Evolutionary conservation across 2,113 vertebrate genomes (phyloP).

Genomic region (Pterophyllum scalare): DNA sequence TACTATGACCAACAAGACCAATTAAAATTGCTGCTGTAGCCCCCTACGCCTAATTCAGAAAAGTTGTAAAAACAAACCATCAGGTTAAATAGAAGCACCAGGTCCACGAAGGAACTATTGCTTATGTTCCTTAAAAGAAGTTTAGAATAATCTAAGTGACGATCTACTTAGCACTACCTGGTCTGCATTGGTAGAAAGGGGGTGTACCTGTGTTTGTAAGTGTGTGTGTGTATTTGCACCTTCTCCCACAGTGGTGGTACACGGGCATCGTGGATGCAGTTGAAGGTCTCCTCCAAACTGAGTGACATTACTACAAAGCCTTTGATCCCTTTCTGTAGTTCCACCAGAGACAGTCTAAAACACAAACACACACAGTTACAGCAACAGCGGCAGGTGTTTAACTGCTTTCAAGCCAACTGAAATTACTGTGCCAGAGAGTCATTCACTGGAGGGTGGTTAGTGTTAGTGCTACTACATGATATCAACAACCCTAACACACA

Average conservation of each 20-base stretch:
- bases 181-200: not conserved
- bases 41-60: no score
- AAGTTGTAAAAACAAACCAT: no score
- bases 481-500: not conserved
- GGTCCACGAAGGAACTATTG: no score
- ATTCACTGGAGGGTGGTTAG: not conserved
- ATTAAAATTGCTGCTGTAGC: no score
- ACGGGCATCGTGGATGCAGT: constrained; percentile 85
- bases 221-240: constrained; percentile 57
- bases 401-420: not conserved
- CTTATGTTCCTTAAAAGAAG: no score
- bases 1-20: no score
- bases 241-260: constrained; percentile 90
- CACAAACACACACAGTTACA: constrained; percentile 28
- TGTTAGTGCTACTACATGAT: no score
- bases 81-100: no score
- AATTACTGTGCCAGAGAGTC: not conserved
- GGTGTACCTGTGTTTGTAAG: no score
- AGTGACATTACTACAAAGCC: constrained; percentile 91
- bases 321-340: constrained; percentile 89
- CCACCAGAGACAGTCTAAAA: constrained; percentile 83
- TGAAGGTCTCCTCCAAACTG: constrained; percentile 88
- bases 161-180: not conserved
- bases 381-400: not conserved
- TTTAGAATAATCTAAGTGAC: not conserved